Conservation (phyloP, 2,797 vertebrate species). For the Rhinoraja longicauda region DNA sequence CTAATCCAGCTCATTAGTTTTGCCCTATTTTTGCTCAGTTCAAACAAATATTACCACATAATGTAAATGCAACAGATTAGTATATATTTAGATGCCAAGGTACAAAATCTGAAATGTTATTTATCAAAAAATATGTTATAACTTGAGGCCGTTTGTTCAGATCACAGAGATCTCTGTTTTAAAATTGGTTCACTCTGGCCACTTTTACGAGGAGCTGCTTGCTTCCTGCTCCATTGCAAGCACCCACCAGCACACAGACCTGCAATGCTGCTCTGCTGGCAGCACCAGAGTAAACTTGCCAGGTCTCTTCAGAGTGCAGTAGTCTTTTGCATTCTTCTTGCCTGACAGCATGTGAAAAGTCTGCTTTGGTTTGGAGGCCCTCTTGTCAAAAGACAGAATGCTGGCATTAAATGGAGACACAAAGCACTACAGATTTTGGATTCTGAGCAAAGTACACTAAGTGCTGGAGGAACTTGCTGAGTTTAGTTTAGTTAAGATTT, state of each 20-base stretch:
- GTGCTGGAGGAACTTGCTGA: no score
- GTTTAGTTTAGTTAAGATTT: no score
- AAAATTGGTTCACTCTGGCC: not conserved
- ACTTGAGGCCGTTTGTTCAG: not conserved
- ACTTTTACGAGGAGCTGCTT: not conserved
- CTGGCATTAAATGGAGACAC: not conserved
- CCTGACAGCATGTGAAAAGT: not conserved
- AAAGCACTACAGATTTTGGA: no score
- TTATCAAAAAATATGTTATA: not conserved
- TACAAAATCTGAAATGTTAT: not conserved
- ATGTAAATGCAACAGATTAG: not conserved
- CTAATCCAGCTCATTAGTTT: not conserved
- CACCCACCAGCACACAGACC: not conserved
- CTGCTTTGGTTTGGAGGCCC: not conserved
- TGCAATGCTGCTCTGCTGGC: not conserved
- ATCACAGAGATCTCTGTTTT: not conserved
- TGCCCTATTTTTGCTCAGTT: not conserved
- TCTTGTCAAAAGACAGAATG: not conserved
- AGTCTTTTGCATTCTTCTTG: not conserved
- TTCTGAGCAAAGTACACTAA: no score
- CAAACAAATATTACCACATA: not conserved
- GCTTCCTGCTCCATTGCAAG: not conserved
- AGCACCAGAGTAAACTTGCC: not conserved
- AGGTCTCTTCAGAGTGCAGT: not conserved
- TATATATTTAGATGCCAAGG: not conserved